Base-by-base conservation (phyloP, 1,140 invertebrate genomes). In the Sycophaga agraensis region DNA sequence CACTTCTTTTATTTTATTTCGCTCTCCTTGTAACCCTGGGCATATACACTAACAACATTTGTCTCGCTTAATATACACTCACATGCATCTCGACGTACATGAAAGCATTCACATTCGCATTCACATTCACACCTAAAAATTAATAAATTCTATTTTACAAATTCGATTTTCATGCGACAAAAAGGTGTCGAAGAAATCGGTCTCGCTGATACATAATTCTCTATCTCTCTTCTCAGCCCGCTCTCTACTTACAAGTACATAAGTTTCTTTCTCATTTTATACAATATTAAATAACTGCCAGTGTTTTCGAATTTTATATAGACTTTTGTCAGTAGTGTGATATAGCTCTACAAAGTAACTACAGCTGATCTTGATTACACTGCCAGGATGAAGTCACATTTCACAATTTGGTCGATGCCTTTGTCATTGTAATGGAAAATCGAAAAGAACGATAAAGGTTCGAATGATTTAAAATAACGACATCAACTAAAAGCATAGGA, bases 91-190 rank as follows among this genome's bases (percentile, higher is more conserved):
- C 45, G 45, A 21, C 40, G 17, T 28, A 22, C 42, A 48, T n/a
- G 22, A 40, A 49, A 12, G n/a, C 35, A 43, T n/a, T n/a, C n/a
- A n/a, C n/a, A n/a, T n/a, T n/a, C n/a, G n/a, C n/a, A 5, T 28
- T 50, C 39, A 12, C 31, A 68, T 59, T 67, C 65, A 40, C 49
- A 61, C 64, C 65, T 65, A 66, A 59, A 67, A 66, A 59, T 66
- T 68, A 71, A 70, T 72, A 75, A 68, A 71, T 70, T 70, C 71
- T 77, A 78, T 76, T 65, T 73, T 78, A 78, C 76, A 78, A 69
- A 67, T 72, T 68, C 55, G 65, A 66, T 66, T 58, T 63, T 66
- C 65, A 28, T 49, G 16, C 54, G 59, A 62, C 59, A 53, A 65
- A n/a, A 63, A 67, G 60, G 67, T 65, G 57, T 3, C 31, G 37